Evolutionary conservation across 2,888 invertebrate species (phyloP).

Genomic region (Xylota sylvarum): DNA sequence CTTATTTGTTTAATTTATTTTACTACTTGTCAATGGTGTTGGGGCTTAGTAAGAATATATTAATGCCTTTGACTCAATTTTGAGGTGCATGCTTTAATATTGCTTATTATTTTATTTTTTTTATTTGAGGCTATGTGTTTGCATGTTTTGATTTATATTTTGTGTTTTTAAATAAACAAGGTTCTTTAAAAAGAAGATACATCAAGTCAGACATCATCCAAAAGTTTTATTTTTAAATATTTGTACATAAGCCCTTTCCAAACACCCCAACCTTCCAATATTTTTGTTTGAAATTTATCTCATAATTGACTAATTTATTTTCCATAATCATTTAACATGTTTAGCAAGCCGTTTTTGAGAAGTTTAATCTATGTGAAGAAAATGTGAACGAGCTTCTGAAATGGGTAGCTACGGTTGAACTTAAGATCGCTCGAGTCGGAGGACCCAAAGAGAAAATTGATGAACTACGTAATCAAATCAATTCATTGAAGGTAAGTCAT

Average conservation of each 20-base stretch:
- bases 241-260: slow-evolving; percentile 45
- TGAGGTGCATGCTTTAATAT: slow-evolving; percentile 43
- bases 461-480: slow-evolving; percentile 94
- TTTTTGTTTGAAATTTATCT: slow-evolving; percentile 14
- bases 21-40: slow-evolving; percentile 23
- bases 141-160: slow-evolving; percentile 70
- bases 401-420: slow-evolving; percentile 95
- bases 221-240: slow-evolving; percentile 47
- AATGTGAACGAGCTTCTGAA: slow-evolving; percentile 92
- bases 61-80: slow-evolving; percentile 37
- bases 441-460: slow-evolving; percentile 94
- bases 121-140: slow-evolving; percentile 36
- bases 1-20: slow-evolving; percentile 26
- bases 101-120: slow-evolving; percentile 24
- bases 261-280: neutral
- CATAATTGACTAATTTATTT: slow-evolving; percentile 18
- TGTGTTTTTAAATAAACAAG: slow-evolving; percentile 61
- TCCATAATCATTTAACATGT: slow-evolving; percentile 23
- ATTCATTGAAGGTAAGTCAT: slow-evolving; percentile 91
- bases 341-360: slow-evolving; percentile 98
- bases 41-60: slow-evolving; percentile 28
- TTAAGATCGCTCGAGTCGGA: slow-evolving; percentile 93
- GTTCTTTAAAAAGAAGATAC: slow-evolving; percentile 30
- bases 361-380: slow-evolving; percentile 96
- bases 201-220: slow-evolving; percentile 63